Evolutionary conservation across 2,888 invertebrate species (phyloP), one percentile per base, ranked within the genome.

Genomic region (Lochmaea capreae): DNA sequence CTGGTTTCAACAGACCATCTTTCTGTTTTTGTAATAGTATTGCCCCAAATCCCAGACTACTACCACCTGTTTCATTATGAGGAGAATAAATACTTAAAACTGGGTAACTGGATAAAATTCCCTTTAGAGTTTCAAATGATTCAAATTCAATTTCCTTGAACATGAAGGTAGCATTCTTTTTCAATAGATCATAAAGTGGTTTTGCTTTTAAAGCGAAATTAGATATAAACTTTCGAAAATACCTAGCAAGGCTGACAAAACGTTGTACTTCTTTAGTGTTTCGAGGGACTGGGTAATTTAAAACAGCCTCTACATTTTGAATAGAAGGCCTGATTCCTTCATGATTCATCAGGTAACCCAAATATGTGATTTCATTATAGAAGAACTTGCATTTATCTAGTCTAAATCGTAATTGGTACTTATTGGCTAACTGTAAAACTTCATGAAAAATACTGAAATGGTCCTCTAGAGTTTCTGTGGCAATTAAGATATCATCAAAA

Each of bases 141-240:
- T 58, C 22, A 10, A 5, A 58, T 26, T 58, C 57, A 1, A 5
- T 22, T 58, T 58, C 26, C 22, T 11, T 76, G 65, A 79, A 82
- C 33, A 69, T 62, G 67, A 82, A 84, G 14, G 59, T 49, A 2
- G 46, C 59, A 68, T 80, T 69, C 66, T 82, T 83, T 33, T 74
- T 76, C 11, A 80, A 22, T n/a, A 81, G 54, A 43, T 79, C 76
- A 70, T 77, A 73, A 14, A 81, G 62, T 16, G 83, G 82, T 72
- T 73, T 71, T n/a, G 80, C 80, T 9, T 79, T 75, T 16, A 74
- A 52, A 8, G 79, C 66, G 72, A 80, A 83, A 62, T 75, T 57
- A n/a, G 65, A 54, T 9, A 82, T 75, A 73, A 81, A 83, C 43
- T 75, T 71, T 26, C 80, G 62, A 72, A 83, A 83, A 71, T 80